Percentiles rank a stretch among this genome's conserved stretches.
Evolutionary conservation across 1,140 invertebrate genomes (phyloP).

Genomic region (Popillia japonica): DNA sequence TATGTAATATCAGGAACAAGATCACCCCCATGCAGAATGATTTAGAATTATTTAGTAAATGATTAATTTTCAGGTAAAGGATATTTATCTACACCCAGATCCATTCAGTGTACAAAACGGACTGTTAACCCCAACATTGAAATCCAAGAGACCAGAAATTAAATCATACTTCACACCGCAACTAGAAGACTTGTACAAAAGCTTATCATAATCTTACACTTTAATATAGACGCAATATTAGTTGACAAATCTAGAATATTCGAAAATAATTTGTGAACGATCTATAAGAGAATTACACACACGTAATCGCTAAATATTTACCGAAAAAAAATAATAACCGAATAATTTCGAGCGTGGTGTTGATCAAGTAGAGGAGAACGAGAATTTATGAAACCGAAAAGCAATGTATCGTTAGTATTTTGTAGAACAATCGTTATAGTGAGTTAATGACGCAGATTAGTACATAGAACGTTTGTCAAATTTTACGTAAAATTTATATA

Average conservation of each 20-base stretch:
- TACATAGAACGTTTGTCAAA: neutral
- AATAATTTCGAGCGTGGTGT: no score
- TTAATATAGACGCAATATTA: neutral
- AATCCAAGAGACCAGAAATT: conserved; percentile 91
- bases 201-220: conserved; percentile 58
- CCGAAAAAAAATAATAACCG: no score
- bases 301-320: no score
- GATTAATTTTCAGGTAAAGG: conserved; percentile 80
- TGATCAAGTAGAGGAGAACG: no score
- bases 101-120: conserved; percentile 97
- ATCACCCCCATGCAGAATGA: no score
- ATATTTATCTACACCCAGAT: conserved; percentile 92
- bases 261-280: neutral
- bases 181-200: conserved; percentile 88
- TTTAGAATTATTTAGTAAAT: no score
- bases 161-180: conserved; percentile 90
- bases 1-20: no score
- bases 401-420: conserved; percentile 4
- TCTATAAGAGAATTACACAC: no score
- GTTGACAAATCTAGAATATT: neutral
- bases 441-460: neutral
- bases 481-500: neutral
- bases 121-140: conserved; percentile 95
- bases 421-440: neutral
- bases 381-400: neutral